These are phyloP conservation scores for Numenius arquata DNA, from an alignment of 2,113 vertebrate genomes.

Conservation along the genomic window DNA sequence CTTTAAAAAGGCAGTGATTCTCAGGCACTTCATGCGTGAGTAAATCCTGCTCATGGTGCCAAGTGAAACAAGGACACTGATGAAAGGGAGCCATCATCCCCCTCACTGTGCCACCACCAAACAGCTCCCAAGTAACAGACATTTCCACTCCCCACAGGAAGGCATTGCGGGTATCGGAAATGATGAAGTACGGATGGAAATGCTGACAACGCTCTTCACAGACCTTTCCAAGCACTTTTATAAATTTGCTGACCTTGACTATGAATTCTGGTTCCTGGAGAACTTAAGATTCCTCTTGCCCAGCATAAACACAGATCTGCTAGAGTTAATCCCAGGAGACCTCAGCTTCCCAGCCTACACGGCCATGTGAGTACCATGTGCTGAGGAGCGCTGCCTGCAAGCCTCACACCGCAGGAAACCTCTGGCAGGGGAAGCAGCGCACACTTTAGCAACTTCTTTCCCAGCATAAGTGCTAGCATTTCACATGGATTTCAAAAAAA, in stretches of 20 bases:
- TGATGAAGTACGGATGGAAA: neutral
- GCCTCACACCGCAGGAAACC: neutral
- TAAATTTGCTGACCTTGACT: neutral
- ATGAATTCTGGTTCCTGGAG: neutral
- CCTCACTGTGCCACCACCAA: neutral
- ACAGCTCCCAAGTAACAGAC: neutral
- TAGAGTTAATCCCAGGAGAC: neutral
- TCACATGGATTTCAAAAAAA: neutral
- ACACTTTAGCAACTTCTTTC: neutral
- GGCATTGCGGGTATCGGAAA: neutral
- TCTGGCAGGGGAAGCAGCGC: neutral
- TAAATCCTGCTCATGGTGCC: neutral
- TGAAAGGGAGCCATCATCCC: neutral
- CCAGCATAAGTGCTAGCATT: neutral
- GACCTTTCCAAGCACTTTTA: neutral
- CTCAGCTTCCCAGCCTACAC: neutral
- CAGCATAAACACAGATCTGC: neutral
- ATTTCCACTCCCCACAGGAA: neutral
- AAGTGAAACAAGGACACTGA: neutral
- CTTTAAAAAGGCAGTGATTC: neutral
- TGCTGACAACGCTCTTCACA: neutral
- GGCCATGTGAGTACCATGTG: neutral
- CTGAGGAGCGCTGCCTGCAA: neutral
- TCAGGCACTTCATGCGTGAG: neutral
- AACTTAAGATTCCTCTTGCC: constrained; percentile 5